Percentiles rank a stretch among this genome's conserved stretches.
These are phyloP conservation scores for Pristionchus exspectatus DNA, from an alignment of 2,888 invertebrate genomes.

Conservation along the genomic window DNA sequence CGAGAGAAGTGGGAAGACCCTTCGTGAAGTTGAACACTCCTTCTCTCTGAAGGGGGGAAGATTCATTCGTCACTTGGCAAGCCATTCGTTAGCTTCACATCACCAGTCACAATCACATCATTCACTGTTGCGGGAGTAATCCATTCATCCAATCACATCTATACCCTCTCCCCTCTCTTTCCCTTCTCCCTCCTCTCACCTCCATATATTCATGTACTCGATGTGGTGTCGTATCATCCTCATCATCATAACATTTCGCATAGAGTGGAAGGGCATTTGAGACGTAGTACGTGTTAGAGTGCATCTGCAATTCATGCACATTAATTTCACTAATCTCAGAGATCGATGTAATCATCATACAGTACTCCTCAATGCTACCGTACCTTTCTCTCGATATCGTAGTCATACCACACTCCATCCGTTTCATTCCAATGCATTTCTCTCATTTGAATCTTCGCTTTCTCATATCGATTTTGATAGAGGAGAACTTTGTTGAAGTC, in stretches of 20 bases:
- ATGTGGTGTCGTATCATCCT: slow-evolving; percentile 72
- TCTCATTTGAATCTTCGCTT: slow-evolving; percentile 82
- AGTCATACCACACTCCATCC: slow-evolving; percentile 83
- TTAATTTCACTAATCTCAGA: neutral
- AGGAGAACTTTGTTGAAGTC: slow-evolving; percentile 71
- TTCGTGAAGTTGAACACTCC: slow-evolving; percentile 78
- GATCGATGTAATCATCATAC: neutral
- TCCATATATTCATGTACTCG: slow-evolving; percentile 77
- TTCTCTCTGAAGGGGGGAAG: slow-evolving; percentile 70
- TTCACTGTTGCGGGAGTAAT: neutral
- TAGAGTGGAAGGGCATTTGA: slow-evolving; percentile 80
- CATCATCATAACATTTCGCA: slow-evolving; percentile 79
- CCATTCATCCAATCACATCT: neutral
- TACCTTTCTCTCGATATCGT: slow-evolving; percentile 74
- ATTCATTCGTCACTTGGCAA: neutral
- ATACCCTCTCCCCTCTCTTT: neutral
- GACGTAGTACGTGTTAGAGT: slow-evolving; percentile 78
- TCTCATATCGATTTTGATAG: slow-evolving; percentile 74
- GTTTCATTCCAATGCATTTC: slow-evolving; percentile 87
- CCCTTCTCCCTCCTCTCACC: slow-evolving; percentile 61
- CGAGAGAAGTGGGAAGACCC: slow-evolving; percentile 80
- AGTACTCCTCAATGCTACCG: neutral
- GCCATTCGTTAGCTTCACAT: neutral
- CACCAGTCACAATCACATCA: neutral
- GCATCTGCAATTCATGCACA: slow-evolving; percentile 58